Evolutionary conservation across 2,113 vertebrate species (phyloP), one percentile per base, ranked within the genome.

Genomic region (Empidonax alnorum): DNA sequence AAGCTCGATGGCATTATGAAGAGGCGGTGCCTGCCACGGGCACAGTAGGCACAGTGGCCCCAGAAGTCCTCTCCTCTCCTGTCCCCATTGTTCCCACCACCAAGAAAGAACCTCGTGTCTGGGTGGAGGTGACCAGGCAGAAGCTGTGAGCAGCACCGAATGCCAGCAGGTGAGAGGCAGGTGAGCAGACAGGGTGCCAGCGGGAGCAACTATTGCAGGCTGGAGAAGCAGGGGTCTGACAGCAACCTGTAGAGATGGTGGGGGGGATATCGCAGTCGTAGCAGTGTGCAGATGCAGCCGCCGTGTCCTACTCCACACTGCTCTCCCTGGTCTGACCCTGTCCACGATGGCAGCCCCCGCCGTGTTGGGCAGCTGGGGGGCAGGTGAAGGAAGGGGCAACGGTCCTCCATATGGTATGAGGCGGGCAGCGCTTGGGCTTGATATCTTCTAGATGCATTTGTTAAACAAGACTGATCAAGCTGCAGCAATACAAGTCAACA

Each of bases 321-420:
- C 27, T 63, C 7, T 71, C 1, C 50, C 55, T 18, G 17, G 5
- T 31, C 37, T 1, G 0, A 47, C 30, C 56, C 33, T 3, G 2
- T 27, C 61, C 0, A 1, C 3, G 1, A 13, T 3, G 44, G 65
- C 71, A 71, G 23, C 10, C 33, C 37, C 58, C 12, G 33, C 63
- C 14, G 7, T 4, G 3, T 4, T 1, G 6, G 49, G 44, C 9
- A 89, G 33, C 11, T 0, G 6, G 30, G 41, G 15, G 13, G 0
- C 19, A 65, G 31, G 41, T 33, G 73, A 55, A 75, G 58, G n/a
- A 39, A 28, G 1, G 7, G 23, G 44, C 16, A 6, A 2, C 1
- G 1, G 12, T 50, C 8, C 62, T 72, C 28, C 0, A 0, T 6
- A 23, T n/a, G 0, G 2, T 0, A 0, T 18, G 35, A 14, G 0